Percentiles rank a stretch among this genome's conserved stretches.
Conservation (phyloP, 2,888 invertebrate genomes). For the Phalera bucephala region DNA sequence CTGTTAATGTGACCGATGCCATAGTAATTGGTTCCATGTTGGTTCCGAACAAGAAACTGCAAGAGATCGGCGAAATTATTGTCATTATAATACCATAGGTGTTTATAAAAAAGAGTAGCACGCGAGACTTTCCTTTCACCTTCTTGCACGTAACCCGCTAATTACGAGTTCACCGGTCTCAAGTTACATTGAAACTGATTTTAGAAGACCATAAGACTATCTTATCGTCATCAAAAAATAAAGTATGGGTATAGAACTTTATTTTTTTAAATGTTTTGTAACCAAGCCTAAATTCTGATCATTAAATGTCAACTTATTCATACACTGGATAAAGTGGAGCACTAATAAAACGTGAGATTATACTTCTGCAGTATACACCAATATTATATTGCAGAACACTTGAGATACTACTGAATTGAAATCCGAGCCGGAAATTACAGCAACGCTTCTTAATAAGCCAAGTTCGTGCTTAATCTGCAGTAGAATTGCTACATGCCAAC, state of each 20-base stretch:
- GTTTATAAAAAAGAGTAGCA: constrained; percentile 58
- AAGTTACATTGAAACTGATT: constrained; percentile 43
- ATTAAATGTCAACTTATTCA: not conserved
- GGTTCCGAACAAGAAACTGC: constrained; percentile 52
- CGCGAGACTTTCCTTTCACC: constrained; percentile 62
- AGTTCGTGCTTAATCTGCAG: constrained; percentile 39
- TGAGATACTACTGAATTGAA: constrained; percentile 3
- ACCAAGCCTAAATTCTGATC: constrained; percentile 12
- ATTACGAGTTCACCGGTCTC: constrained; percentile 63
- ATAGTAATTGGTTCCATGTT: constrained; percentile 68
- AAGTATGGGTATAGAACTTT: constrained; percentile 3
- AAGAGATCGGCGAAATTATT: constrained; percentile 57
- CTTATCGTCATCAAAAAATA: constrained; percentile 19
- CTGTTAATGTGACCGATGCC: constrained; percentile 53
- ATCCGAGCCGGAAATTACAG: constrained; percentile 35
- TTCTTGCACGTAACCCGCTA: constrained; percentile 57
- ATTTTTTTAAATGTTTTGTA: constrained; percentile 7
- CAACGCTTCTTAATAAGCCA: constrained; percentile 27
- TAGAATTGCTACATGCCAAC: constrained; percentile 18
- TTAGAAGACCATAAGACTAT: constrained; percentile 21
- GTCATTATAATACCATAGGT: constrained; percentile 60
- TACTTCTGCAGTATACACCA: not conserved
- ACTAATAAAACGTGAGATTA: not conserved
- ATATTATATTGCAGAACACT: constrained; percentile 1
- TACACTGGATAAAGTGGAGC: not conserved